Evolutionary conservation across 1,140 invertebrate genomes (phyloP).

Genomic region (Ruditapes philippinarum): DNA sequence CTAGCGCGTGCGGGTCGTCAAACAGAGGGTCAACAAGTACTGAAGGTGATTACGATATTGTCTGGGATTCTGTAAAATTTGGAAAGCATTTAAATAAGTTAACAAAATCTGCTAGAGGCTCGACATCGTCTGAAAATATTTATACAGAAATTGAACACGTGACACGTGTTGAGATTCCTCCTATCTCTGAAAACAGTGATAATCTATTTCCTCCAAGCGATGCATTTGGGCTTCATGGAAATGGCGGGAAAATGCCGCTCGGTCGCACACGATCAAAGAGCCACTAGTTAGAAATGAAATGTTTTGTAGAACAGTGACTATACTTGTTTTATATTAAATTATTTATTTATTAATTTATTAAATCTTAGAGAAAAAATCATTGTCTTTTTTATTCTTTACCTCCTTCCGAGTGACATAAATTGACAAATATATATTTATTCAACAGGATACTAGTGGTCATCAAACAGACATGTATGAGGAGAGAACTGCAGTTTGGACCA

Average conservation of each 20-base stretch:
- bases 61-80: conserved; percentile 63
- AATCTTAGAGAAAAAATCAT: too few relatives aligned
- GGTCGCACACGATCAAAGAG: conserved; percentile 33
- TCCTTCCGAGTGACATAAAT: too few relatives aligned
- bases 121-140: conserved; percentile 51
- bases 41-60: conserved; percentile 60
- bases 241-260: conserved; percentile 5
- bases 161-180: not conserved
- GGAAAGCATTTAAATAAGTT: conserved; percentile 34
- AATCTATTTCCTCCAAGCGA: conserved; percentile 12
- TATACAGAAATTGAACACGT: conserved; percentile 61
- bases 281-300: not conserved
- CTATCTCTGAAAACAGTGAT: not conserved
- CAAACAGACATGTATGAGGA: too few relatives aligned
- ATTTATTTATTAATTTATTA: too few relatives aligned
- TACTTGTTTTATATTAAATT: too few relatives aligned
- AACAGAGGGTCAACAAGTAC: conserved; percentile 1
- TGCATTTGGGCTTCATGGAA: not conserved
- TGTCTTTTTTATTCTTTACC: too few relatives aligned
- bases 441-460: too few relatives aligned
- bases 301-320: too few relatives aligned
- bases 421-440: too few relatives aligned
- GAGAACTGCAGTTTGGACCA: too few relatives aligned
- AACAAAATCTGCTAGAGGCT: not conserved
- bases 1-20: conserved; percentile 13